phyloP scores from a whole-genome alignment of 2,888 invertebrate species.

The Mechanitis mazaeus region DNA sequence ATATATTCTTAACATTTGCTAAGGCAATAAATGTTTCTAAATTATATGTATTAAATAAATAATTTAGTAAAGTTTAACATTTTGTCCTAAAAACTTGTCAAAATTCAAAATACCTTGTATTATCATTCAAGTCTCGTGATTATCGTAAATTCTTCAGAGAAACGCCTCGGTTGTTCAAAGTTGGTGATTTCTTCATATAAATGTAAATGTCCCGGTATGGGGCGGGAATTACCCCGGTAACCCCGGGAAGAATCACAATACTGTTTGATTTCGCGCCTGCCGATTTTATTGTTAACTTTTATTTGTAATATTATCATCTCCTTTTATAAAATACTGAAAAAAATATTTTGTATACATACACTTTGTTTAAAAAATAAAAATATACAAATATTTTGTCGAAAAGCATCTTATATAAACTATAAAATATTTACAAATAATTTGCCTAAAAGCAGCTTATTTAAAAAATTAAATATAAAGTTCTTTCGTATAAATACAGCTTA shows the following conservation, averaged over 20 bases:
- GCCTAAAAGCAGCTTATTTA: too few species aligned
- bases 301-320: neutral
- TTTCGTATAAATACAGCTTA: too few species aligned
- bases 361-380: too few species aligned
- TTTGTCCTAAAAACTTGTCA: neutral
- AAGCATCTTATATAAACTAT: too few species aligned
- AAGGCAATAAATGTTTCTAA: neutral
- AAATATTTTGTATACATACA: too few species aligned
- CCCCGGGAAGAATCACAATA: conserved; percentile 47
- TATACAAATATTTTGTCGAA: too few species aligned
- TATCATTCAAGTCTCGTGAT: conserved; percentile 8
- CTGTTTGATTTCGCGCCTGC: conserved; percentile 45
- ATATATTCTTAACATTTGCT: neutral
- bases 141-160: conserved; percentile 14
- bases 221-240: conserved; percentile 34
- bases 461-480: neutral
- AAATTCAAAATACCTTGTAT: conserved; percentile 3
- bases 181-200: conserved; percentile 54
- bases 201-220: conserved; percentile 46
- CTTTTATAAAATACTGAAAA: neutral
- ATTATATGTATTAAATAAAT: too few species aligned
- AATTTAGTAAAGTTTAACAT: too few species aligned
- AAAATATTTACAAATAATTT: too few species aligned
- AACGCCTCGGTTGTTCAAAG: conserved; percentile 13
- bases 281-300: conserved; percentile 32